These are phyloP conservation scores for Mechanitis mazaeus DNA, from an alignment of 2,888 invertebrate species.

Conservation along the genomic window DNA sequence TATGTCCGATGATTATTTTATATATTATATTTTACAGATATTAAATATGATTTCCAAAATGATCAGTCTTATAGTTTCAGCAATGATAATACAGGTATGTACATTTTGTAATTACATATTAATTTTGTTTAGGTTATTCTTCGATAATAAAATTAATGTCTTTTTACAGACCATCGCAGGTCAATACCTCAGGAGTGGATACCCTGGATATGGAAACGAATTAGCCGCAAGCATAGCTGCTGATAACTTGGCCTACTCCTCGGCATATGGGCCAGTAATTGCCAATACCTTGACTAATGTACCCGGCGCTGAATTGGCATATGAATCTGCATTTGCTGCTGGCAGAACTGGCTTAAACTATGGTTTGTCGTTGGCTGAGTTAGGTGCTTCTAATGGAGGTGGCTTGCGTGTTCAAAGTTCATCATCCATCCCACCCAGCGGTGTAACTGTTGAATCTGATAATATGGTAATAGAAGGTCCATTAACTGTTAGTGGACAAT, in stretches of 20 bases:
- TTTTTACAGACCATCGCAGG: slow-evolving; percentile 7
- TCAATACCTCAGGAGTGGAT: slow-evolving; percentile 8
- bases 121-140: too few species aligned
- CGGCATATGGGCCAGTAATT: neutral
- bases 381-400: slow-evolving; percentile 22
- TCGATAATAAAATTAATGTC: too few species aligned
- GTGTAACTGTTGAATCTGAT: slow-evolving; percentile 40
- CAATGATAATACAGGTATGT: neutral
- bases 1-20: too few species aligned
- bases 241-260: neutral
- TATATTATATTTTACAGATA: too few species aligned
- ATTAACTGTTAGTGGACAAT: slow-evolving; percentile 37
- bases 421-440: slow-evolving; percentile 41
- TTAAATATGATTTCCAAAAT: too few species aligned
- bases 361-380: slow-evolving; percentile 20
- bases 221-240: slow-evolving; percentile 2
- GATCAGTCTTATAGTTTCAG: too few species aligned
- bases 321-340: slow-evolving; percentile 6
- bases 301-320: slow-evolving; percentile 9
- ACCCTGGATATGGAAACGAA: slow-evolving; percentile 1
- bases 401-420: slow-evolving; percentile 31
- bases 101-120: neutral
- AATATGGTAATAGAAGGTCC: slow-evolving; percentile 40
- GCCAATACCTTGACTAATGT: slow-evolving; percentile 12
- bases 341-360: slow-evolving; percentile 17